phyloP scores from a whole-genome alignment of 2,113 vertebrate genomes.

The Dasyornis broadbenti region DNA sequence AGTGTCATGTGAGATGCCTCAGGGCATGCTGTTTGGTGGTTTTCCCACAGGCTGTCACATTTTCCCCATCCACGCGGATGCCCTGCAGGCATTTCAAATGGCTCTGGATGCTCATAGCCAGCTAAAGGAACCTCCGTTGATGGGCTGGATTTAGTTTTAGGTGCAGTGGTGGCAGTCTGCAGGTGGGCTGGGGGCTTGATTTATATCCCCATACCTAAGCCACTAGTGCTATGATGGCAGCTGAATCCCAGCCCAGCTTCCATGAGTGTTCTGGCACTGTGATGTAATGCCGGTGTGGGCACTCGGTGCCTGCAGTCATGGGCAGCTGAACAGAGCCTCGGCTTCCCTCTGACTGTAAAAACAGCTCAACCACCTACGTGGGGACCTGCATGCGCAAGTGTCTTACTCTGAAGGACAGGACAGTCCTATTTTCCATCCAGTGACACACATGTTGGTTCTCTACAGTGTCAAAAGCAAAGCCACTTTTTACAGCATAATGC shows the following conservation, averaged over 20 bases:
- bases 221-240: neutral
- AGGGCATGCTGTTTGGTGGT: neutral
- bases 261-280: neutral
- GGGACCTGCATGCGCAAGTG: neutral
- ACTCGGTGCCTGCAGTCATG: fast-evolving
- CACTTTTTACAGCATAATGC: neutral
- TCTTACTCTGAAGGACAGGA: neutral
- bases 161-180: neutral
- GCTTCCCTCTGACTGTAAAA: neutral
- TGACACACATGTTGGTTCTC: neutral
- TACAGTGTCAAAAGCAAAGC: neutral
- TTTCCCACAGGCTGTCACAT: neutral
- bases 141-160: neutral
- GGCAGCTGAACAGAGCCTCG: neutral
- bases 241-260: neutral
- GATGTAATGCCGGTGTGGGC: fast-evolving
- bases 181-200: neutral
- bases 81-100: neutral
- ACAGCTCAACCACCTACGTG: neutral
- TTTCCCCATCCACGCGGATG: neutral
- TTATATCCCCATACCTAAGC: neutral
- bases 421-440: neutral
- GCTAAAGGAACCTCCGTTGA: neutral
- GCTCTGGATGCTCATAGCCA: neutral
- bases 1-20: neutral